phyloP scores from a whole-genome alignment of 1,140 invertebrate genomes.

The Pantala flavescens region DNA sequence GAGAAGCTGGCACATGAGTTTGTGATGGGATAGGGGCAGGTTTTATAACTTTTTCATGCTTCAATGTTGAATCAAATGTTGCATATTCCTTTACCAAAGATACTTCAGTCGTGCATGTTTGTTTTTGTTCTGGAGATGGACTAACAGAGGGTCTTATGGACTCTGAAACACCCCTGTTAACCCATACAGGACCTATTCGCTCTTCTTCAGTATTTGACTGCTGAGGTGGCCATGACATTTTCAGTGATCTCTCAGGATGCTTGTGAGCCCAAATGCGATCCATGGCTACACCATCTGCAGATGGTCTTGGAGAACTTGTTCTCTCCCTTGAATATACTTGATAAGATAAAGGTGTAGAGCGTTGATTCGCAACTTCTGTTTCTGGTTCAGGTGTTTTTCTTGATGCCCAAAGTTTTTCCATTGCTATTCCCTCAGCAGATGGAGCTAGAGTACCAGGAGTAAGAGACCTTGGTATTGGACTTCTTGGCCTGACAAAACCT shows the following conservation, averaged over 20 bases:
- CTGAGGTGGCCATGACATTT: conserved; percentile 41
- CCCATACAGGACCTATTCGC: conserved; percentile 29
- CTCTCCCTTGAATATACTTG: background rate
- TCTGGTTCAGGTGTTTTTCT: conserved; percentile 22
- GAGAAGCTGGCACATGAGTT: conserved; percentile 21
- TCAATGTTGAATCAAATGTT: background rate
- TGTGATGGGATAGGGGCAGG: background rate
- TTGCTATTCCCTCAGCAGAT: conserved; percentile 45
- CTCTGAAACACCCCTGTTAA: conserved; percentile 12
- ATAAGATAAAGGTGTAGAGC: background rate
- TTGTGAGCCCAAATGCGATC: conserved; percentile 40
- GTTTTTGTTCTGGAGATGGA: background rate
- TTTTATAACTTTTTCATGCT: background rate
- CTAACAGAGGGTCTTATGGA: background rate
- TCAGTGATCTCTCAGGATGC: conserved; percentile 33
- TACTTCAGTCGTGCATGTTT: background rate
- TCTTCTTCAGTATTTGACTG: conserved; percentile 24
- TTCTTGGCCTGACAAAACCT: background rate
- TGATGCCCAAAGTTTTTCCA: conserved; percentile 48
- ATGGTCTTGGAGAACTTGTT: conserved; percentile 24
- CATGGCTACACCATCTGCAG: conserved; percentile 25
- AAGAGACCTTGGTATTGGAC: background rate
- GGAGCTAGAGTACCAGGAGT: conserved; percentile 33
- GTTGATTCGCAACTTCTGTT: conserved; percentile 4
- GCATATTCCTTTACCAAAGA: background rate